Evolutionary conservation across 2,113 vertebrate species (phyloP), one percentile per base, ranked within the genome.

Genomic region (Ailuropoda melanoleuca): DNA sequence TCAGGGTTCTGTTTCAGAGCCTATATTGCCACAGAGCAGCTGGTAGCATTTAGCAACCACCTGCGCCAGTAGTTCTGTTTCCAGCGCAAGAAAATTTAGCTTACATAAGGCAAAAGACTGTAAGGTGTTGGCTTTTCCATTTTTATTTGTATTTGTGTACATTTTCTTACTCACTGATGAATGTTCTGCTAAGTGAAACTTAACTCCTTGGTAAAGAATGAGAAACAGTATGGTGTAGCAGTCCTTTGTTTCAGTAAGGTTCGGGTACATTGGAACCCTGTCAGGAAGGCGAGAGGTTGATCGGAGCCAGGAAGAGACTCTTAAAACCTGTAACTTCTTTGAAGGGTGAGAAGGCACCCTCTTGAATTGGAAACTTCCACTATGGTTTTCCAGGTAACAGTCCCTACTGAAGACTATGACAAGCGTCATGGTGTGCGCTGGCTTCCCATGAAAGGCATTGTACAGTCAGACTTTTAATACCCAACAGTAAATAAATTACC

Each of bases 1-100:
- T 95, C 95, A 78, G 88, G 82, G 80, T 97, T 97, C 95, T 98
- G 98, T 98, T 98, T 93, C 96, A 97, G 97, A 66, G 37, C 94
- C 96, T 97, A 86, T 88, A 97, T 98, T 98, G 98, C 98, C 97
- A 98, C 53, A 80, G 95, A 98, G 97, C 99, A 99, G 98, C 98
- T 99, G 98, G 98, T 98, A 98, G 97, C 98, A 98, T 98, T 99
- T 99, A 99, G 98, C 98, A 98, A 96, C 97, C 98, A 99, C 98
- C 98, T 99, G 99, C 96, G 90, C 96, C 97, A 98, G 98, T 98
- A 98, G 98, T 98, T 98, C 98, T 98, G 95, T 98, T 99, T 98
- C 97, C 97, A 98, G 60, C 98, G 97, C 97, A 98, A 96, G 98
- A 98, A 99, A 99, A 98, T 98, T 97, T 97, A 97, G 97, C 98